These are phyloP conservation scores for Plutella xylostella DNA, from an alignment of 2,888 invertebrate species.

Conservation along the genomic window DNA sequence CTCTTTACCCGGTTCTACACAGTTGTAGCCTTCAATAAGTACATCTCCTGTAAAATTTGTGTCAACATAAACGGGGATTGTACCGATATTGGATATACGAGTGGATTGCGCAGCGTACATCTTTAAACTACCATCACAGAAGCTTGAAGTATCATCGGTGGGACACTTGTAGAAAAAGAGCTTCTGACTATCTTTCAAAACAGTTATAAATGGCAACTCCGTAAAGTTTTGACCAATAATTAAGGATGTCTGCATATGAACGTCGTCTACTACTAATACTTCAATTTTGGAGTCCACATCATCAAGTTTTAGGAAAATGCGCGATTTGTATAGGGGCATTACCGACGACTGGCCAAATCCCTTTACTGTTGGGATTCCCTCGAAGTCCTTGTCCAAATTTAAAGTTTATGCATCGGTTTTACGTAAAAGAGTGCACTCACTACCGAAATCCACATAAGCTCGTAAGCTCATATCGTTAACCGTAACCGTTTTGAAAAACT, in stretches of 20 bases:
- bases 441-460: constrained; percentile 17
- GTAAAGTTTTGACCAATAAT: constrained; percentile 8
- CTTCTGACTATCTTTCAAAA: constrained; percentile 3
- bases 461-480: constrained; percentile 7
- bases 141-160: constrained; percentile 4
- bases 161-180: constrained; percentile 17
- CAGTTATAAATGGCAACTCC: constrained; percentile 2
- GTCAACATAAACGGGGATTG: background rate
- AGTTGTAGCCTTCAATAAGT: constrained; percentile 13
- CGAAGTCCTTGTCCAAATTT: constrained; percentile 5
- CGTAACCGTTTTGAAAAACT: constrained; percentile 11
- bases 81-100: background rate
- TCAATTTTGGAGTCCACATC: constrained; percentile 1
- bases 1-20: constrained; percentile 12
- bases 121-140: constrained; percentile 1
- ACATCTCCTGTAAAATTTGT: constrained; percentile 14
- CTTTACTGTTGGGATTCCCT: constrained; percentile 12
- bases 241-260: background rate
- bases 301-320: constrained; percentile 9
- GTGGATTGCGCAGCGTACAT: constrained; percentile 4
- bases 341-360: constrained; percentile 17
- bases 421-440: constrained; percentile 14
- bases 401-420: constrained; percentile 10
- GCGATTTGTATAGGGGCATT: constrained; percentile 12
- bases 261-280: constrained; percentile 4